Evolutionary conservation across 2,888 invertebrate genomes (phyloP), one percentile per base, ranked within the genome.

Genomic region (Neoaliturus tenellus): DNA sequence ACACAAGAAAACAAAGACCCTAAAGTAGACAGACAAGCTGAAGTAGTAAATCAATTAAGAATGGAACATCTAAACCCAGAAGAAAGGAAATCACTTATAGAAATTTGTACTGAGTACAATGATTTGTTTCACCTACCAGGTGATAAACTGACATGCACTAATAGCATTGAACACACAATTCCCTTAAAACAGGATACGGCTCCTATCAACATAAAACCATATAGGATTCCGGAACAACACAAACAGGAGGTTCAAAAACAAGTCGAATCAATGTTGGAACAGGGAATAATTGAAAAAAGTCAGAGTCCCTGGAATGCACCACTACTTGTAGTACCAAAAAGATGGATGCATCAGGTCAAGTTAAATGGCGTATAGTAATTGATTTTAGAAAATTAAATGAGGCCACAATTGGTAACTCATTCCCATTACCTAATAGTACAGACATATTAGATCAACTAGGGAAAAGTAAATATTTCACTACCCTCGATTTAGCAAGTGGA

Each of bases 251-350:
- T 80, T n/a, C 20, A 51, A n/a, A 28, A 10, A 17, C 80, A 80
- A 23, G 31, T 80, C 3, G 14, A 44, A 17, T 41, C 69, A 10
- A 69, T 82, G 69, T 31, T 82, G 23, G 33, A 71, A 33, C 39
- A 71, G 12, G 44, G 31, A 17, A 44, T 82, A 33, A 69, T 82
- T 23, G 31, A 23, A 23, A 23, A 35, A 5, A 44, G 44, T n/a
- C 12, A 5, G 10, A 44, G 44, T 33, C 82, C 71, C 12, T 82
- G 51, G 48, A 73, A 31, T 33, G n/a, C 73, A 12, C 73, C 82
- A 8, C 69, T 82, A 31, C 71, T 82, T 14, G 20, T 82, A 28
- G 82, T 82, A 5, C 28, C 35, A 28, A 82, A 82, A 23, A 82
- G 71, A 73, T 39, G 39, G 71, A 48, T 5, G 6, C 25, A 4